A percentile compares a stretch with the other conserved stretches of the same genome.
These are phyloP conservation scores for Trachelus troglodyta DNA, from an alignment of 2,888 invertebrate genomes.

Conservation along the genomic window DNA sequence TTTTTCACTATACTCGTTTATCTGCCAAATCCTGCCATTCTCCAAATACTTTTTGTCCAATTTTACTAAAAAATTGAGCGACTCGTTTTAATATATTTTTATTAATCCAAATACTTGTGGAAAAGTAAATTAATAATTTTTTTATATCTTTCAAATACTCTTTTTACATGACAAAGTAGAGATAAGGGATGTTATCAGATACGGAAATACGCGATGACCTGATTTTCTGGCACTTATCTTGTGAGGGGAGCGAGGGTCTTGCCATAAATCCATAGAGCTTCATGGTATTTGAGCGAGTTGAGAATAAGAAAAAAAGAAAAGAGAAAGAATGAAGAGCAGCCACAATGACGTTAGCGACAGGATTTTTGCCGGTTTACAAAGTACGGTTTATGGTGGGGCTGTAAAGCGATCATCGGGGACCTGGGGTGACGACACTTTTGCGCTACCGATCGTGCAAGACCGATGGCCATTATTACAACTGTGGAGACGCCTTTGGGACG, in stretches of 20 bases:
- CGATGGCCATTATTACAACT: constrained; percentile 30
- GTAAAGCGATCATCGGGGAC: constrained; percentile 58
- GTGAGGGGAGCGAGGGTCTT: background rate
- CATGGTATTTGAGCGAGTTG: background rate
- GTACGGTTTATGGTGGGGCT: constrained; percentile 49
- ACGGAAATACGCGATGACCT: background rate
- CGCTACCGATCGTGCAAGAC: constrained; percentile 48
- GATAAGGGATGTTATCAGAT: background rate
- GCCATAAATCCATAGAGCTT: constrained; percentile 37
- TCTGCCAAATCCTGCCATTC: background rate
- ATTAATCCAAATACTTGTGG: background rate
- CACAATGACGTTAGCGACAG: constrained; percentile 23
- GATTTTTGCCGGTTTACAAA: constrained; percentile 39
- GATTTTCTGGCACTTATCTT: background rate
- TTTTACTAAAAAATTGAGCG: background rate
- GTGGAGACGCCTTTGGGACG: background rate
- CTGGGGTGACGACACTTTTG: constrained; percentile 60
- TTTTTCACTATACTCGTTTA: constrained; percentile 19
- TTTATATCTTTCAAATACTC: background rate
- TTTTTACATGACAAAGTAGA: background rate
- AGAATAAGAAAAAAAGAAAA: constrained; percentile 1
- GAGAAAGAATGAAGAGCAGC: constrained; percentile 12
- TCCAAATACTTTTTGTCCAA: background rate
- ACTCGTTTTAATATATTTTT: background rate
- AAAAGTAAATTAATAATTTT: background rate